Conservation (phyloP, 1,140 invertebrate genomes). For the Callitettix versicolor region DNA sequence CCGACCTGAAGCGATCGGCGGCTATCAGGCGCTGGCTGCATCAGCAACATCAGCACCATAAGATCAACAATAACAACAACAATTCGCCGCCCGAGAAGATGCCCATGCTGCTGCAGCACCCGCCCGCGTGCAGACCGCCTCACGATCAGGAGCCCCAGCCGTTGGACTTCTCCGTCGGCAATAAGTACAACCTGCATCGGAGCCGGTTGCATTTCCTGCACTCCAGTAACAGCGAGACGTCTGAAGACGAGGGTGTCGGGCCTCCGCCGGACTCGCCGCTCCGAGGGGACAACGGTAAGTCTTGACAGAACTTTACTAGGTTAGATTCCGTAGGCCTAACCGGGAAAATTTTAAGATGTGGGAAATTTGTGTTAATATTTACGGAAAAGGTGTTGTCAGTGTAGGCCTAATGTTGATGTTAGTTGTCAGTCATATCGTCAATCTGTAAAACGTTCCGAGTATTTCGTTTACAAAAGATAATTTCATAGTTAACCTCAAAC, state of each 20-base stretch:
- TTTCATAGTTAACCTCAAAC: no score
- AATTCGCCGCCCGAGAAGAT: constrained; percentile 19
- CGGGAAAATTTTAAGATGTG: no score
- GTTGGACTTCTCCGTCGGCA: constrained; percentile 24
- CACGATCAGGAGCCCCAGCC: constrained; percentile 23
- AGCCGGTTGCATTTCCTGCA: constrained; percentile 17
- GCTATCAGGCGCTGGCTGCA: constrained; percentile 21
- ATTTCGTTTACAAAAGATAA: no score
- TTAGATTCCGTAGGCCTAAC: neutral
- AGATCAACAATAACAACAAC: constrained; percentile 23
- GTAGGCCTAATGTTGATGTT: no score
- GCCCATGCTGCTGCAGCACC: constrained; percentile 21
- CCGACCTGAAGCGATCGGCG: constrained; percentile 21
- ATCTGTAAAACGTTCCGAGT: no score
- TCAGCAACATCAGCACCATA: constrained; percentile 17
- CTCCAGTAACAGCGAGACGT: constrained; percentile 23
- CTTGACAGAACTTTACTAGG: no score
- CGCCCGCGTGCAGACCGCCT: neutral
- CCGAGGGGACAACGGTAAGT: constrained; percentile 16
- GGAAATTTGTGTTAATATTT: no score
- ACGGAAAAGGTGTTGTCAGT: no score
- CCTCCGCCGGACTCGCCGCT: constrained; percentile 18
- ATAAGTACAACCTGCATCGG: constrained; percentile 14
- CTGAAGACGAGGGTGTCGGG: constrained; percentile 20
- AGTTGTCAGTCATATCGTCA: no score